phyloP scores from a whole-genome alignment of 2,797 vertebrate species.

The Trachops cirrhosus region DNA sequence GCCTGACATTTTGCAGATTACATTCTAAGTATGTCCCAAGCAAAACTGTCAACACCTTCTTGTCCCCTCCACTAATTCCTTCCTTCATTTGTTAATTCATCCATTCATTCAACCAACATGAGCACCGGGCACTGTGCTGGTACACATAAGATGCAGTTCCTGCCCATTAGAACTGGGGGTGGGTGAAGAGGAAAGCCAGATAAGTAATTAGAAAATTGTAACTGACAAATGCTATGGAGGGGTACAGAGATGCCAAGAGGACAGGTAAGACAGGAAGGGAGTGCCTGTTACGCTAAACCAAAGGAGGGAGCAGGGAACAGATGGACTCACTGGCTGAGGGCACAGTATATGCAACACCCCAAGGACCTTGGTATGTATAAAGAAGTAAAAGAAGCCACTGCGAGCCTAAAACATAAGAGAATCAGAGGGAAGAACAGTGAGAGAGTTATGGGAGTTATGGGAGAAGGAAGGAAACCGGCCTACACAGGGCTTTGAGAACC shows the following conservation, averaged over 20 bases:
- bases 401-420: not conserved
- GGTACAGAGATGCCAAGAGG: not conserved
- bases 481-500: accelerated
- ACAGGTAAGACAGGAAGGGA: not conserved
- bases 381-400: not conserved
- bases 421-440: not conserved
- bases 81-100: not conserved
- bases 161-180: not conserved
- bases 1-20: not conserved
- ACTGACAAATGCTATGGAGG: too few relatives aligned
- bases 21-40: not conserved
- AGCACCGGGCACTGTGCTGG: not conserved
- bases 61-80: not conserved
- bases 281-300: not conserved
- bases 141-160: not conserved
- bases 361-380: not conserved
- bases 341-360: not conserved
- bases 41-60: not conserved
- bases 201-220: not conserved
- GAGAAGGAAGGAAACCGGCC: not conserved
- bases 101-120: not conserved
- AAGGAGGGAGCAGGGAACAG: too few relatives aligned
- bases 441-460: not conserved
- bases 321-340: not conserved
- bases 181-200: not conserved